Evolutionary conservation across 2,888 invertebrate species (phyloP), one percentile per base, ranked within the genome.

Genomic region (Balanococcus diminutus): DNA sequence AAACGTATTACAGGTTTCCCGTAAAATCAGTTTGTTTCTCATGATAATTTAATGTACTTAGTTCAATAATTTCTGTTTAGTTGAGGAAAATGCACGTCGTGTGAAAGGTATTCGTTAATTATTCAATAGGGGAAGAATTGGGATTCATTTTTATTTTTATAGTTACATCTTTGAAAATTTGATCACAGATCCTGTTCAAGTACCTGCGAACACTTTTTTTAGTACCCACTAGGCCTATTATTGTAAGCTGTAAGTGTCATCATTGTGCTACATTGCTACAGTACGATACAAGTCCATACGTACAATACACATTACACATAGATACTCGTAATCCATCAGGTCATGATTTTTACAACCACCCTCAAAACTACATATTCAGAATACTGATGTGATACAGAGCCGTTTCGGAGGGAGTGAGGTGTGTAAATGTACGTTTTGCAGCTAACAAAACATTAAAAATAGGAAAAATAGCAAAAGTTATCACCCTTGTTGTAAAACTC

Each of bases 391-490:
- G 75, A n/a, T 36, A 36, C 19, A 9, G 19, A 19, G 36, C 19
- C 4, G 11, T 79, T 32, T 28, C 36, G 8, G 19, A 79, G 8
- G 19, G 28, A 16, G 3, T 79, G 75, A 32, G n/a, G 22, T 22
- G 8, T 79, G 75, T 32, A 61, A 4, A n/a, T 61, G 25, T 0
- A 28, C 16, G 67, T 28, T n/a, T n/a, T 67, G 67, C 67, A 67
- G 5, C 16, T 14, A 67, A n/a, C n/a, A n/a, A n/a, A n/a, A 79
- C 75, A 79, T 79, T 79, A 79, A 79, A 79, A 79, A 79, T 79
- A 36, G 28, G 16, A 79, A 79, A 79, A 79, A 79, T n/a, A 79
- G 5, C 36, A 79, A 79, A 79, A 79, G 75, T 79, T 79, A 36
- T 79, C 75, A 79, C 36, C 36, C 36, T 36, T 36, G 36, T 79